Evolutionary conservation across 2,888 invertebrate genomes (phyloP), one percentile per base, ranked within the genome.

Genomic region (Lissonota sp.): DNA sequence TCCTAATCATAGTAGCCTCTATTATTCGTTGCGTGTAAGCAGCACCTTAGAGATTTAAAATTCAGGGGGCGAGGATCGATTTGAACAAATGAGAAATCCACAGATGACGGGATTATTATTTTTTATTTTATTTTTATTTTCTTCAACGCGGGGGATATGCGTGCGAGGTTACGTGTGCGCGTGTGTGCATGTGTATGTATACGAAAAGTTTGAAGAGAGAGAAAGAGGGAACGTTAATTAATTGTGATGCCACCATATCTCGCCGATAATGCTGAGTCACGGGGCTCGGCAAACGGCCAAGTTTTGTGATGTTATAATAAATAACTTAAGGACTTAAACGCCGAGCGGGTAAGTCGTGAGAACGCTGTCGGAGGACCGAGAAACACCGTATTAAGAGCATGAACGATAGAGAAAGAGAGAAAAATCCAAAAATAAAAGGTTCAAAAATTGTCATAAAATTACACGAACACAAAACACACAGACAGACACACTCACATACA

Each of bases 231-330:
- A 90, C 90, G 91, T 92, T 90, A 90, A 92, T 91, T 91, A 89
- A 92, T 92, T 95, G 95, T 96, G 96, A 96, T 96, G 95, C 95
- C 95, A 95, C 95, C 96, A 96, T 96, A 96, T 96, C 96, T 95
- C 94, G 95, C 95, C 79, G 95, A 94, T 94, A 90, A 86, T 88
- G 91, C 92, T 90, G 92, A 91, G 92, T 90, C 91, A 90, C 46
- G 44, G 87, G 90, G 89, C 92, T 92, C 92, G 90, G 92, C 90
- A 88, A 88, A 89, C 90, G 89, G 91, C 92, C 90, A 92, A 92
- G 91, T 92, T 26, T 92, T 92, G 92, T 92, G 92, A 92, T 92
- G 92, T 92, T 92, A 91, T 92, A 91, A 88, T 86, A 89, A 91
- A 91, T 91, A 26, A 91, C 89, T 91, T 92, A 90, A 92, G 89